Base-by-base conservation (phyloP, 2,888 invertebrate genomes). In the Pocota personata region DNA sequence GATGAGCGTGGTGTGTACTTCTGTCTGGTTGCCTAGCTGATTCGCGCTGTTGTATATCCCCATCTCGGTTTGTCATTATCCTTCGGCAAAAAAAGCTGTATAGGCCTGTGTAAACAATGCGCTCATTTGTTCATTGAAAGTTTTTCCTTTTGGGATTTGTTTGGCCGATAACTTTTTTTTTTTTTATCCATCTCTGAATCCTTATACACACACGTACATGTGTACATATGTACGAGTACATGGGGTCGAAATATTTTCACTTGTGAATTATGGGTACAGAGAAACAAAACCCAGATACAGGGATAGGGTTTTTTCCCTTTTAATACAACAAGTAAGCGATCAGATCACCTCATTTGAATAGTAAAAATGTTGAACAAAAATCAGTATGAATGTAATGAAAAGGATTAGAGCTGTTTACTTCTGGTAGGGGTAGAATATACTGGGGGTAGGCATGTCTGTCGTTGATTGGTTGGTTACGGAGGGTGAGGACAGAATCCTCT, bases 401-500 rank as follows among this genome's bases (percentile, higher is more conserved):
- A 27, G 57, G 66, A 76, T 76, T 66, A 66, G n/a, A 76, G 57
- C 24, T 35, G 30, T 50, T 64, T 62, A 73, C 37, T 62, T 37
- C 7, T 12, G 35, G 50, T n/a, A n/a, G n/a, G n/a, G n/a, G n/a
- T n/a, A n/a, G n/a, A n/a, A n/a, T n/a, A n/a, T n/a, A n/a, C n/a
- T n/a, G n/a, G n/a, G n/a, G n/a, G n/a, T n/a, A n/a, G n/a, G n/a
- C n/a, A n/a, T n/a, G n/a, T n/a, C n/a, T n/a, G n/a, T n/a, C n/a
- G n/a, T n/a, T n/a, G n/a, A n/a, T n/a, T n/a, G n/a, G n/a, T n/a
- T n/a, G n/a, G n/a, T n/a, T n/a, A n/a, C n/a, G n/a, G n/a, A n/a
- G n/a, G n/a, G n/a, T n/a, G n/a, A n/a, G n/a, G n/a, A n/a, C n/a
- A n/a, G n/a, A n/a, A n/a, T n/a, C n/a, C n/a, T n/a, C n/a, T n/a